phyloP scores from a whole-genome alignment of 2,888 invertebrate genomes.

The Lissocephala sabroskyi region DNA sequence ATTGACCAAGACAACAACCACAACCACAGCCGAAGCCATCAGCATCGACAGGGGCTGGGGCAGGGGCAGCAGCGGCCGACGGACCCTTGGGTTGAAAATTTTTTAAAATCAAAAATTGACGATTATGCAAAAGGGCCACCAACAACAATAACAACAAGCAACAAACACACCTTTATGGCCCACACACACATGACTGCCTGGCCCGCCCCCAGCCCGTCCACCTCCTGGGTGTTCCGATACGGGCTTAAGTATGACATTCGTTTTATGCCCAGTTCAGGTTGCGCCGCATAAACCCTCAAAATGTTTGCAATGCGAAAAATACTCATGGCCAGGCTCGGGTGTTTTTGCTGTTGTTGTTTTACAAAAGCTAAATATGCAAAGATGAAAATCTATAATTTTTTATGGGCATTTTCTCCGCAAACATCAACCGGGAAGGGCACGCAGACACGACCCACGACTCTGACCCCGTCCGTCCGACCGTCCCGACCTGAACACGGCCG shows the following conservation, averaged over 20 bases:
- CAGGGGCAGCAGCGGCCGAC: no score
- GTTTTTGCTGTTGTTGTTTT: not conserved
- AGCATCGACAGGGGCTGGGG: no score
- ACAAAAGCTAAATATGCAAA: conserved; percentile 65
- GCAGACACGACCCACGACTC: conserved; percentile 1
- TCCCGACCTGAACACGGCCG: no score
- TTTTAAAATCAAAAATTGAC: conserved; percentile 61
- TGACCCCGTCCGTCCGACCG: no score
- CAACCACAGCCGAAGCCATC: conserved; percentile 1
- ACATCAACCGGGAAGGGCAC: not conserved
- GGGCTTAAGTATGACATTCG: conserved; percentile 55
- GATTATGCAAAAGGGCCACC: conserved; percentile 58
- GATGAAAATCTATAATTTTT: conserved; percentile 63
- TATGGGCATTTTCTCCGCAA: conserved; percentile 32
- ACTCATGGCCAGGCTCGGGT: not conserved
- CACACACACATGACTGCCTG: conserved; percentile 25
- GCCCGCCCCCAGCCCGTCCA: not conserved
- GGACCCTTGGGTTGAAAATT: no score
- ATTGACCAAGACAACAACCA: conserved; percentile 38
- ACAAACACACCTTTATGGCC: conserved; percentile 44
- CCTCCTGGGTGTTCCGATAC: conserved; percentile 17
- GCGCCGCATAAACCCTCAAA: conserved; percentile 40
- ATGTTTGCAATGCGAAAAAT: conserved; percentile 10
- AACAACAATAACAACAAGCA: no score
- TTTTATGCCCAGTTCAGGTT: conserved; percentile 55